Conservation (phyloP, 2,113 vertebrate genomes). For the Athene noctua region DNA sequence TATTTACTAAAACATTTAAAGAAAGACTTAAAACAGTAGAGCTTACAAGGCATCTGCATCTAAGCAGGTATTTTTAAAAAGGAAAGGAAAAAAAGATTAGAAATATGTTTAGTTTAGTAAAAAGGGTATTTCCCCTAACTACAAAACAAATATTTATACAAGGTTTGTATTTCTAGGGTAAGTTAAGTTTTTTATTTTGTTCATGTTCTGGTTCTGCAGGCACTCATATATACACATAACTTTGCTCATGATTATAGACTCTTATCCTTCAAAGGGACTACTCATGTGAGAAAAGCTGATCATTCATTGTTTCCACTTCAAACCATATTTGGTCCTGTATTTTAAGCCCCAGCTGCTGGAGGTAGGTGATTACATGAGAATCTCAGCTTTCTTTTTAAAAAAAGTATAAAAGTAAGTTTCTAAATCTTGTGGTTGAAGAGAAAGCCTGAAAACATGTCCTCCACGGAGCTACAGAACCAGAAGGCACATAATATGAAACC, state of each 20-base stretch:
- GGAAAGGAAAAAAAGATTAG: not conserved
- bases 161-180: not conserved
- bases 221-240: not conserved
- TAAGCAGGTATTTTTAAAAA: slow-evolving; percentile 12
- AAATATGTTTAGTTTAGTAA: not conserved
- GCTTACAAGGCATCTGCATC: not conserved
- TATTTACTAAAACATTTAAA: slow-evolving; percentile 49
- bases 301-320: slow-evolving; percentile 39
- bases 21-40: slow-evolving; percentile 12
- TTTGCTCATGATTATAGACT: not conserved
- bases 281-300: slow-evolving; percentile 50
- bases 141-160: not conserved
- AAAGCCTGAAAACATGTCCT: slow-evolving; percentile 17
- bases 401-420: not conserved
- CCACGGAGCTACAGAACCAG: not conserved
- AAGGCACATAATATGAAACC: not conserved
- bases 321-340: slow-evolving; percentile 20
- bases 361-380: slow-evolving; percentile 3
- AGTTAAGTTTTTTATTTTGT: not conserved
- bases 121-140: not conserved
- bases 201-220: slow-evolving; percentile 16
- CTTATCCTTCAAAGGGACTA: slow-evolving; percentile 31
- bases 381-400: not conserved
- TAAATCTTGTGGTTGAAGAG: not conserved
- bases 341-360: slow-evolving; percentile 1